Percentiles rank a stretch among this genome's conserved stretches.
Evolutionary conservation across 2,113 vertebrate genomes (phyloP).

Genomic region (Drymodes brunneopygia): DNA sequence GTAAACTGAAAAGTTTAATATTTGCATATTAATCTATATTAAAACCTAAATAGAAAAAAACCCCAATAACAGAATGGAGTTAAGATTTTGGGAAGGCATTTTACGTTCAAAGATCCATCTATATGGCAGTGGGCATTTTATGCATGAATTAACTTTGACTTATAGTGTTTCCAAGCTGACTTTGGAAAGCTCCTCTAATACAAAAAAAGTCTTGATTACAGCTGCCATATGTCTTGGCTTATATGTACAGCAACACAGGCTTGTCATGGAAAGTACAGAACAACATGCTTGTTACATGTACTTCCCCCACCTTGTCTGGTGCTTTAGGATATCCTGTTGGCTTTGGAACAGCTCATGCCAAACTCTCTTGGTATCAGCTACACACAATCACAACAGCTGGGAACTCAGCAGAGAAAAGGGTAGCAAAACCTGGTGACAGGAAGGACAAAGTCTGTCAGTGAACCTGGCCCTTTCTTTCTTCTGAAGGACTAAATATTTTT

Average conservation of each 20-base stretch:
- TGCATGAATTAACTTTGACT: not conserved
- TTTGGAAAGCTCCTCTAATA: not conserved
- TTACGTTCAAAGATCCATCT: not conserved
- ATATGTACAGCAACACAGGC: not conserved
- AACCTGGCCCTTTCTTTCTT: not conserved
- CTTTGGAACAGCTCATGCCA: not conserved
- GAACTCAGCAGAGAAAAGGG: not conserved
- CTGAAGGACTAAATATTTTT: not conserved
- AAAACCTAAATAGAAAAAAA: not conserved
- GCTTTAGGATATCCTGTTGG: not conserved
- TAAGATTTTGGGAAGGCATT: not conserved
- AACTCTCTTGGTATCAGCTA: not conserved
- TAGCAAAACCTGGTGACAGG: not conserved
- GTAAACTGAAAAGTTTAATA: fast-evolving
- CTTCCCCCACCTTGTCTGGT: not conserved
- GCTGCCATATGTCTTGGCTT: not conserved
- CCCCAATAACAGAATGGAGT: not conserved
- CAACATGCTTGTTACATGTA: not conserved
- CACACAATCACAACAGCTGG: not conserved
- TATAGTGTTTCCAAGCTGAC: not conserved
- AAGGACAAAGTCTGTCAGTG: not conserved
- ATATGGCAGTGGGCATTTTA: not conserved
- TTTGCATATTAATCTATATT: not conserved
- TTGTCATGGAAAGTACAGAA: not conserved
- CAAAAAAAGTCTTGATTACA: not conserved